Evolutionary conservation across 2,113 vertebrate species (phyloP).

Genomic region (Aptenodytes patagonicus): DNA sequence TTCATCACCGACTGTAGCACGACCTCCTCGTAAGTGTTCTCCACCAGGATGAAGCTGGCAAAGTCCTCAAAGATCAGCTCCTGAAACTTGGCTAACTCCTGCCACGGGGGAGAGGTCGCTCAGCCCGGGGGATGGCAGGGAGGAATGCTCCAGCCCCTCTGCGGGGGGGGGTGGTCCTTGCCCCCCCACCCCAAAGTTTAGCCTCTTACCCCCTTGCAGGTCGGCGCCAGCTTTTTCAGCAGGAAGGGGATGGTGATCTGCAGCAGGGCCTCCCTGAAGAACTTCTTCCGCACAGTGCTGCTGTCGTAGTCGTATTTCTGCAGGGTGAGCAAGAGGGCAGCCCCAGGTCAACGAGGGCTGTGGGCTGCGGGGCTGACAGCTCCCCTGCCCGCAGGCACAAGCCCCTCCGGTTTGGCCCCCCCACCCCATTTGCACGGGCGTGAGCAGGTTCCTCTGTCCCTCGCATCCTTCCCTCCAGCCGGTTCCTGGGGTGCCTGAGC

Average conservation of each 20-base stretch:
- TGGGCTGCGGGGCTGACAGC: neutral
- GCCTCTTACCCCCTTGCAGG: constrained; percentile 79
- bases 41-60: constrained; percentile 88
- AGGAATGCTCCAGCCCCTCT: neutral
- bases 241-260: constrained; percentile 96
- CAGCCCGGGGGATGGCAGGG: neutral
- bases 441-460: neutral
- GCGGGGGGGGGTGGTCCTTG: rapidly evolving
- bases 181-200: rapidly evolving
- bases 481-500: neutral
- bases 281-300: constrained; percentile 92
- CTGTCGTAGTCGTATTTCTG: constrained; percentile 97
- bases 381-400: rapidly evolving
- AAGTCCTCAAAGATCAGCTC: constrained; percentile 97
- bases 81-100: constrained; percentile 89
- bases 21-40: constrained; percentile 92
- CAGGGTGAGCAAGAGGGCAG: neutral
- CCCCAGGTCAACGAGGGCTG: rapidly evolving
- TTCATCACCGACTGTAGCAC: constrained; percentile 94
- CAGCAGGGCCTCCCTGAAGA: constrained; percentile 95
- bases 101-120: rapidly evolving
- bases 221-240: constrained; percentile 88
- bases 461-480: neutral
- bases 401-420: rapidly evolving
- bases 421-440: rapidly evolving